phyloP scores from a whole-genome alignment of 2,113 vertebrate species.

The Epinephelus lanceolatus region DNA sequence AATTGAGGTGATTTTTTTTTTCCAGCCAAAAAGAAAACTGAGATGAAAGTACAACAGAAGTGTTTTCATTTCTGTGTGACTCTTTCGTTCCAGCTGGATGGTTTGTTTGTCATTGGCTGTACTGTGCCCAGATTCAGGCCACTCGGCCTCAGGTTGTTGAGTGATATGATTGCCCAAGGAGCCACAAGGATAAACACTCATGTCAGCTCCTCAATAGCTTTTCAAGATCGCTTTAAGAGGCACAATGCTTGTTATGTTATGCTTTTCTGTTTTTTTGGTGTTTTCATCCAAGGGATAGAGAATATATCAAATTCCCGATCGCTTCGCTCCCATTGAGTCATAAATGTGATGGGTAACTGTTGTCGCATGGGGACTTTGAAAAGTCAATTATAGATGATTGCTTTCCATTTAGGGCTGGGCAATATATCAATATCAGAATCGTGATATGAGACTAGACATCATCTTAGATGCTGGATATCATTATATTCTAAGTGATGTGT shows the following conservation, averaged over 20 bases:
- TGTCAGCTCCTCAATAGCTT: slow-evolving; percentile 43
- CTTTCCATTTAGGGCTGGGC: background rate
- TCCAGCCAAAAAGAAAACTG: background rate
- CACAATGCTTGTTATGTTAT: background rate
- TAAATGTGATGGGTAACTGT: background rate
- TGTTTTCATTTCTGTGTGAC: slow-evolving; percentile 4
- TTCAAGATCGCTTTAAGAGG: slow-evolving; percentile 41
- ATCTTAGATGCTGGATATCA: too few species aligned
- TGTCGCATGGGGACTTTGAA: background rate
- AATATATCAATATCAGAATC: background rate
- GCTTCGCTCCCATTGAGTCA: background rate
- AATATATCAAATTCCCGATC: slow-evolving; percentile 11
- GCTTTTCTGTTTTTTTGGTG: background rate
- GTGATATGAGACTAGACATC: too few species aligned
- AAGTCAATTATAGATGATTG: background rate
- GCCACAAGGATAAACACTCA: slow-evolving; percentile 40
- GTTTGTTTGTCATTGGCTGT: slow-evolving; percentile 30
- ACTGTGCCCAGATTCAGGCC: slow-evolving; percentile 26
- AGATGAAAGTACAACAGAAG: background rate
- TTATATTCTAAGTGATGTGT: too few species aligned
- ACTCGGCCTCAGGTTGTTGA: slow-evolving; percentile 41
- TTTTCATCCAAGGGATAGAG: background rate
- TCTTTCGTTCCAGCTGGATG: slow-evolving; percentile 9
- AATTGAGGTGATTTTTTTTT: background rate
- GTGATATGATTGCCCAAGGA: slow-evolving; percentile 58